These are phyloP conservation scores for Allygus modestus DNA, from an alignment of 2,888 invertebrate genomes.

Conservation along the genomic window DNA sequence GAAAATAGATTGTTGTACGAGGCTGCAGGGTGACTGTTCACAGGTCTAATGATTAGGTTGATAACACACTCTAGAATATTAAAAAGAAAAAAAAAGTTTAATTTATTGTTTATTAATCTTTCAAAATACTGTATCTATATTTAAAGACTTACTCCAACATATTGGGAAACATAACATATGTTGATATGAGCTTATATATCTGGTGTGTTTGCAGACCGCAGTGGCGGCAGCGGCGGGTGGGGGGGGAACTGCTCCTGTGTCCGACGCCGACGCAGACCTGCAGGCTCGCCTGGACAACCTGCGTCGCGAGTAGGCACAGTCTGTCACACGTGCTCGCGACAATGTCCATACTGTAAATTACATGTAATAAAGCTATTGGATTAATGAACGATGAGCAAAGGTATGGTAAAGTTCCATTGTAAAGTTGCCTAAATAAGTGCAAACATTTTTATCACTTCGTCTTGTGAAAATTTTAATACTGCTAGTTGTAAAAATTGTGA, in stretches of 20 bases:
- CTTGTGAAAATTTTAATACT: constrained; percentile 39
- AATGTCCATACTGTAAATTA: constrained; percentile 24
- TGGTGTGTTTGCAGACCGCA: constrained; percentile 68
- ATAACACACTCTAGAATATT: too few relatives aligned
- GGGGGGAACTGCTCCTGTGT: constrained; percentile 76
- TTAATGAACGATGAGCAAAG: constrained; percentile 47
- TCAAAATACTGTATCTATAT: too few relatives aligned
- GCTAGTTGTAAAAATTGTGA: constrained; percentile 32
- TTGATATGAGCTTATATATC: too few relatives aligned
- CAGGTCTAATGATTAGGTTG: too few relatives aligned
- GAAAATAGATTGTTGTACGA: too few relatives aligned
- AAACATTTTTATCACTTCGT: constrained; percentile 45
- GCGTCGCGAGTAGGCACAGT: constrained; percentile 83
- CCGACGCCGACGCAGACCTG: constrained; percentile 97
- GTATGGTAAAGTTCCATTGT: constrained; percentile 59
- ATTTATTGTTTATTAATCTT: too few relatives aligned
- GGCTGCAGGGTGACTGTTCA: too few relatives aligned
- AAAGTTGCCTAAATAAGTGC: constrained; percentile 56
- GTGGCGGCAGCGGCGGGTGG: constrained; percentile 76
- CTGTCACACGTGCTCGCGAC: too few relatives aligned
- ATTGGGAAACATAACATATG: too few relatives aligned
- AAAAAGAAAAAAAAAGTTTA: too few relatives aligned
- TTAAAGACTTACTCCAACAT: too few relatives aligned
- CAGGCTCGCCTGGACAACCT: constrained; percentile 98
- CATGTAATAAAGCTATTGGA: constrained; percentile 29